Percentiles rank a stretch among this genome's conserved stretches.
phyloP scores from a whole-genome alignment of 2,888 invertebrate genomes.

The Dryomyza anilis region DNA sequence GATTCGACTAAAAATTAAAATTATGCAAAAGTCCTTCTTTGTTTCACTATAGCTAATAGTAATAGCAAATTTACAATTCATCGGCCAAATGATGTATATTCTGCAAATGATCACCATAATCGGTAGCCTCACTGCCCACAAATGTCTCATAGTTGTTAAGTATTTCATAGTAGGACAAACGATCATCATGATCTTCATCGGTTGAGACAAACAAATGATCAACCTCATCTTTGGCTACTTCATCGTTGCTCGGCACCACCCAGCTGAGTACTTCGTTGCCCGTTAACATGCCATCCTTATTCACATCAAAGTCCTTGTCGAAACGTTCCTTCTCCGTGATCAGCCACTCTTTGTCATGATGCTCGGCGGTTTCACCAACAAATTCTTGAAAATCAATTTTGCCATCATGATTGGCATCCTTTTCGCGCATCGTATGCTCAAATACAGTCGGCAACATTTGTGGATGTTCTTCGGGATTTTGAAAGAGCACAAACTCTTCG shows the following conservation, averaged over 20 bases:
- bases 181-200: conserved; percentile 83
- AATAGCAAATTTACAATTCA: conserved; percentile 75
- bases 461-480: conserved; percentile 91
- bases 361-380: conserved; percentile 62
- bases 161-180: conserved; percentile 80
- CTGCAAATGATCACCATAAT: conserved; percentile 83
- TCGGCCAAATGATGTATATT: conserved; percentile 82
- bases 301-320: conserved; percentile 81
- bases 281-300: conserved; percentile 81
- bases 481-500: conserved; percentile 85
- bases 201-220: conserved; percentile 85
- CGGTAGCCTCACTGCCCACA: conserved; percentile 91
- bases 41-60: background rate
- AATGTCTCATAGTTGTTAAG: conserved; percentile 84
- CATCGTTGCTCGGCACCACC: conserved; percentile 89
- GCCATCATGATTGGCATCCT: conserved; percentile 85
- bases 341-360: conserved; percentile 76
- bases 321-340: conserved; percentile 80
- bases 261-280: conserved; percentile 82
- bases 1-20: conserved; percentile 27
- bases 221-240: conserved; percentile 89
- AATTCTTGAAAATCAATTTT: conserved; percentile 74
- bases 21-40: conserved; percentile 8
- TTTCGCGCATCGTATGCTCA: conserved; percentile 82
- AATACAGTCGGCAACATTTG: conserved; percentile 82